A percentile compares a stretch with the other conserved stretches of the same genome.
phyloP scores from a whole-genome alignment of 2,888 invertebrate species.

The Tolmerus cingulatus region DNA sequence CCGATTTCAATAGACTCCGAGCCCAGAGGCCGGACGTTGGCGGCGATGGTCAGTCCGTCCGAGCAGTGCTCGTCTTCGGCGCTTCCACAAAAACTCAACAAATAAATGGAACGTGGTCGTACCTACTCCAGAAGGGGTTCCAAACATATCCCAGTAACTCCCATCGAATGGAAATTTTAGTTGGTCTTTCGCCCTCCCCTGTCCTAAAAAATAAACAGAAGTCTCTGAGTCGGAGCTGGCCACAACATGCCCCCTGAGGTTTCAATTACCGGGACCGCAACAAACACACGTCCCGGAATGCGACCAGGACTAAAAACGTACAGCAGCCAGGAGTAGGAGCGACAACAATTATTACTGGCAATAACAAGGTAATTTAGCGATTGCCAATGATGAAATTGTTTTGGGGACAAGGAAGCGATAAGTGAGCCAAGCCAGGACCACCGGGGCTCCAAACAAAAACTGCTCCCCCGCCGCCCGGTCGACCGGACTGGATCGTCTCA shows the following conservation, averaged over 20 bases:
- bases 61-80: not conserved
- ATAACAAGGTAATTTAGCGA: conserved; percentile 48
- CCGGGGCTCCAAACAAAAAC: not conserved
- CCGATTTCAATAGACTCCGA: not conserved
- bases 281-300: conserved; percentile 37
- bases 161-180: not conserved
- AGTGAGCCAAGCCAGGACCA: conserved; percentile 12
- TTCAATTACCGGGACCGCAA: conserved; percentile 47
- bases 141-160: not conserved
- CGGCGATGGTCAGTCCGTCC: not conserved
- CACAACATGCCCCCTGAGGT: conserved; percentile 46
- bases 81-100: not conserved
- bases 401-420: conserved; percentile 31
- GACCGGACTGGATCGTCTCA: not conserved
- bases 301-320: conserved; percentile 43
- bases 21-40: not conserved
- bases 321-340: conserved; percentile 33
- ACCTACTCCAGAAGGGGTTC: not conserved
- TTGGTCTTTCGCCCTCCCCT: not conserved
- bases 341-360: conserved; percentile 47
- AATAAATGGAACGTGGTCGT: not conserved
- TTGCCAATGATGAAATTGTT: conserved; percentile 47
- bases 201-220: not conserved
- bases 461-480: not conserved
- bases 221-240: not conserved